phyloP scores from a whole-genome alignment of 2,113 vertebrate genomes.

The Antigone vipio region DNA sequence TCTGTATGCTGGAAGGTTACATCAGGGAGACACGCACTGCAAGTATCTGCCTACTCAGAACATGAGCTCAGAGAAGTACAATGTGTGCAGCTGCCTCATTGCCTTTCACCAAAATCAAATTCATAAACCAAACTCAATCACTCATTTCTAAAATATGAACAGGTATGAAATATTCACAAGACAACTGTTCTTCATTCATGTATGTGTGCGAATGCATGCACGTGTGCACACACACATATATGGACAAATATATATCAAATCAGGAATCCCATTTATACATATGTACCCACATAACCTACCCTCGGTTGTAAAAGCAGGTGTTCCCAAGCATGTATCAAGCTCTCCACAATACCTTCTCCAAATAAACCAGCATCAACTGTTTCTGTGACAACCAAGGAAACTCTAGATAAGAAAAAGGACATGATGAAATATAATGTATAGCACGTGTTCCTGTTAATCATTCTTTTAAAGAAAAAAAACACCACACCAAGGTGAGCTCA shows the following conservation, averaged over 20 bases:
- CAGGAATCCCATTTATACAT: neutral
- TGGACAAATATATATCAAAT: neutral
- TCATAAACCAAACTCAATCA: neutral
- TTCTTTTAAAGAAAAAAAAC: neutral
- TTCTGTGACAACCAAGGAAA: constrained; percentile 97
- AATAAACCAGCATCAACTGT: constrained; percentile 97
- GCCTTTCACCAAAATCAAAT: neutral
- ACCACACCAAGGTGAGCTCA: neutral
- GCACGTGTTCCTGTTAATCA: neutral
- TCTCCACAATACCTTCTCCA: constrained; percentile 97
- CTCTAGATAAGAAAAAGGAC: constrained; percentile 75
- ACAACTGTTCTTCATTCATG: neutral
- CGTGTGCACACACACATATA: fast-evolving
- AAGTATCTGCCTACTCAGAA: neutral
- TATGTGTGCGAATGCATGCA: neutral
- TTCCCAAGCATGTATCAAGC: constrained; percentile 96
- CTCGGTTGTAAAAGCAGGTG: constrained; percentile 90
- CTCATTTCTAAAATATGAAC: neutral
- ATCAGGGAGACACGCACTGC: neutral
- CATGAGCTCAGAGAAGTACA: neutral
- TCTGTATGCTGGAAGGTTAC: neutral
- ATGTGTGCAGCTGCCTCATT: fast-evolving
- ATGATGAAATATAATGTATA: neutral
- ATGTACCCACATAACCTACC: constrained; percentile 66
- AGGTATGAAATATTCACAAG: neutral